Base-by-base conservation (phyloP, 1,140 invertebrate genomes). In the Halesus radiatus region DNA sequence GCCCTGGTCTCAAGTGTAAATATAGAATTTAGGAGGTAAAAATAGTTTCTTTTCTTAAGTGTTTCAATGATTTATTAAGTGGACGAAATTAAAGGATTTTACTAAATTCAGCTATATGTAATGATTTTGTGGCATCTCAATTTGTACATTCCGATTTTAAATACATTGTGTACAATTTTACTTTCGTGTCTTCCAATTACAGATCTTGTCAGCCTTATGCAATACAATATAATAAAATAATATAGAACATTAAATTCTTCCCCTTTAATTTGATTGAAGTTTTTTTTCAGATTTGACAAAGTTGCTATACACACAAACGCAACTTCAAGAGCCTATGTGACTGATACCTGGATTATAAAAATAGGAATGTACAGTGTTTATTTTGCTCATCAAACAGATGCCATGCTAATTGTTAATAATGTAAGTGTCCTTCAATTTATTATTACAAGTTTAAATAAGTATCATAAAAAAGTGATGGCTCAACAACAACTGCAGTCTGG, bases 271-370 rank as follows among this genome's bases (percentile, higher is more conserved):
- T 45, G 37, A 29, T 29, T 29, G 26, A 29, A 45, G 1, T 60
- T 60, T 85, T n/a, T 80, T 90, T 91, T 66, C 86, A 94, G 94
- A 80, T 88, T 94, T 80, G 94, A 96, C 84, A 96, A 96, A 88
- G 92, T 96, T 78, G 92, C 90, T 22, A 92, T 96, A 78, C 90
- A 93, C 68, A 90, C 92, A 64, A 95, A 92, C 86, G 91, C 92
- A 3, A 90, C 95, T 26, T 92, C 90, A 68, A 92, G 92, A 84
- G 89, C 96, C 45, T 91, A 97, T 81, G 94, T 94, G 5, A 97
- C 96, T 1, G 93, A 96, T 84, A 96, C 94, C 83, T 98, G 96
- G 96, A 92, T 98, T n/a, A 92, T 98, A 26, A 96, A 96, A 89
- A 92, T 96, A 1, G 90, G 93, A 0, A 93, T 94, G 62, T 96